Percentiles rank a stretch among this genome's conserved stretches.
Conservation (phyloP, 2,888 invertebrate species). For the Brachyptera risi region DNA sequence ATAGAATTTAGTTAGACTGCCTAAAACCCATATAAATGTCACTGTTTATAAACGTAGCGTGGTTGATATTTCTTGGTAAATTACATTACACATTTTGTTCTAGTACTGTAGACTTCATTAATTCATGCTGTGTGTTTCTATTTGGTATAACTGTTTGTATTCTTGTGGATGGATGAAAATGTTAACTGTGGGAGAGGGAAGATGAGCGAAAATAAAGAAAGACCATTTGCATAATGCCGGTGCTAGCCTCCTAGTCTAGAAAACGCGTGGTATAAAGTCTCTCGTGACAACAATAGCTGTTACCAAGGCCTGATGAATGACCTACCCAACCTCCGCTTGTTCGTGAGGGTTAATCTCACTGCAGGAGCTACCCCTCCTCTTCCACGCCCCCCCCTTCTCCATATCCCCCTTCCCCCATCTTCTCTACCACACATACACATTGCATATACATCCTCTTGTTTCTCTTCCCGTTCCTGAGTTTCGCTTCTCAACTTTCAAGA, state of each 20-base stretch:
- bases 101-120: conserved; percentile 6
- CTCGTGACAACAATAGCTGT: conserved; percentile 28
- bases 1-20: background rate
- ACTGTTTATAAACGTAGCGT: background rate
- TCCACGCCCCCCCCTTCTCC: background rate
- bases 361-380: conserved; percentile 6
- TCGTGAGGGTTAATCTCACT: conserved; percentile 16
- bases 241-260: background rate
- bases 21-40: conserved; percentile 8
- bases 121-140: background rate
- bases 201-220: conserved; percentile 28
- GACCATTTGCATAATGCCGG: conserved; percentile 30
- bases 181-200: conserved; percentile 9
- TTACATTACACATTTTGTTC: conserved; percentile 9
- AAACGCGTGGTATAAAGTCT: background rate
- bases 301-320: conserved; percentile 28
- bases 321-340: conserved; percentile 16
- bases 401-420: background rate
- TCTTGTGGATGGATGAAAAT: conserved; percentile 11
- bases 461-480: background rate
- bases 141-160: conserved; percentile 16
- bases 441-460: background rate
- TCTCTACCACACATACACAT: background rate
- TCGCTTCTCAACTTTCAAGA: conserved; percentile 14
- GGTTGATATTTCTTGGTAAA: conserved; percentile 5